Evolutionary conservation across 2,888 invertebrate genomes (phyloP).

Genomic region (Machimus atricapillus): DNA sequence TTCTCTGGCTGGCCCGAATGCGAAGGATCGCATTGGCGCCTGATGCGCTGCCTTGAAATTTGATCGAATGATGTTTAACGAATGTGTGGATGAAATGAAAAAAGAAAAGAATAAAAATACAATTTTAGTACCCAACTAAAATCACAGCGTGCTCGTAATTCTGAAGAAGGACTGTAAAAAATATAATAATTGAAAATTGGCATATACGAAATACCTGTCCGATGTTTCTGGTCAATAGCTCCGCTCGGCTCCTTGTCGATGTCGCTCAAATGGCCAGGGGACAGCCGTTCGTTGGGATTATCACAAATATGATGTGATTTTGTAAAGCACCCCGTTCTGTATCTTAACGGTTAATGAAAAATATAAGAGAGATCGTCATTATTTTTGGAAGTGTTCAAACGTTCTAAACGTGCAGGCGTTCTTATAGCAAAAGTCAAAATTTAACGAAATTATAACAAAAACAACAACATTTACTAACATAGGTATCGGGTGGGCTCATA

Average conservation of each 20-base stretch:
- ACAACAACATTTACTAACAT: slow-evolving; percentile 19
- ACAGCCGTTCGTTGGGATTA: slow-evolving; percentile 52
- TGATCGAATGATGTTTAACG: slow-evolving; percentile 6
- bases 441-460: background rate
- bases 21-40: slow-evolving; percentile 46
- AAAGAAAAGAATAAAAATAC: slow-evolving; percentile 19
- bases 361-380: background rate
- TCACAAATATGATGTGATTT: slow-evolving; percentile 52
- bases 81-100: slow-evolving; percentile 18
- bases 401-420: background rate
- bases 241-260: slow-evolving; percentile 43
- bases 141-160: background rate
- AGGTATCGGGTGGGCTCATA: background rate
- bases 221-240: slow-evolving; percentile 3
- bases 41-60: slow-evolving; percentile 46
- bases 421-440: background rate
- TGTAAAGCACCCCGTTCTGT: slow-evolving; percentile 12
- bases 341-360: background rate
- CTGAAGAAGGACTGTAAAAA: background rate
- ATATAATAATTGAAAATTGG: background rate
- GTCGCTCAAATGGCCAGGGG: slow-evolving; percentile 49
- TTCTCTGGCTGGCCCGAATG: slow-evolving; percentile 50
- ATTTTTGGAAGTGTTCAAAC: background rate
- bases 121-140: slow-evolving; percentile 21
- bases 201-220: slow-evolving; percentile 48